Evolutionary conservation across 37 sponge, comb jelly and placozoan genomes (phyloP), one percentile per base, ranked within the genome.

Genomic region (Bolinopsis microptera): DNA sequence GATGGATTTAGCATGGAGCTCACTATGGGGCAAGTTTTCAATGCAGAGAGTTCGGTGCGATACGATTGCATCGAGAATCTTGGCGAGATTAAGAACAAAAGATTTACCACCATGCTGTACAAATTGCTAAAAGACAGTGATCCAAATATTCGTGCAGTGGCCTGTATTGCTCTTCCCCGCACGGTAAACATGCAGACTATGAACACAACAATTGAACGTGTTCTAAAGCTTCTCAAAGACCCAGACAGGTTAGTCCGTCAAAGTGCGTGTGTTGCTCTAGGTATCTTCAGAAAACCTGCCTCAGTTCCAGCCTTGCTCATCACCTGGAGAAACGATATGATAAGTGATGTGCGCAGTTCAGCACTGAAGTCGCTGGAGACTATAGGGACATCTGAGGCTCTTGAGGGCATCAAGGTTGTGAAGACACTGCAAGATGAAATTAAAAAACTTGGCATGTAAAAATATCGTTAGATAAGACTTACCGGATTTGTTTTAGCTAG

Each of bases 301-400:
- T 96, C 96, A 30, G 95, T 97, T 8, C 95, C 96, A 25, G 69
- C 93, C 28, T 93, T 98, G 35, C 80, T 97, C 30, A 28, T 95
- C 35, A 94, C 93, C 69, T 98, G 99, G 98, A 92, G 99, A 22
- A 98, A 98, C 94, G 99, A 98, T 93, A 95, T 96, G 93, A 98
- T 98, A 36, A 96, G 96, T 77, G 95, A 96, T 34, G 99, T 98
- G 27, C 83, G 99, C 13, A 95, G 93, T 34, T 97, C 99, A 31
- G 99, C 99, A 18, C 93, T 95, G 24, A 96, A 95, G 32, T 97
- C 99, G 39, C 95, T 98, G 92, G 94, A 95, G 76, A 94, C 95
- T 38, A 98, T 98, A 72, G 95, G 95, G 13, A 95, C 95, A 32
- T 93, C 94, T 0, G 96, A 97, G 92, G 99, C 99, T 1, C 93